Evolutionary conservation across 2,113 vertebrate genomes (phyloP), one percentile per base, ranked within the genome.

Genomic region (Sturnus vulgaris): DNA sequence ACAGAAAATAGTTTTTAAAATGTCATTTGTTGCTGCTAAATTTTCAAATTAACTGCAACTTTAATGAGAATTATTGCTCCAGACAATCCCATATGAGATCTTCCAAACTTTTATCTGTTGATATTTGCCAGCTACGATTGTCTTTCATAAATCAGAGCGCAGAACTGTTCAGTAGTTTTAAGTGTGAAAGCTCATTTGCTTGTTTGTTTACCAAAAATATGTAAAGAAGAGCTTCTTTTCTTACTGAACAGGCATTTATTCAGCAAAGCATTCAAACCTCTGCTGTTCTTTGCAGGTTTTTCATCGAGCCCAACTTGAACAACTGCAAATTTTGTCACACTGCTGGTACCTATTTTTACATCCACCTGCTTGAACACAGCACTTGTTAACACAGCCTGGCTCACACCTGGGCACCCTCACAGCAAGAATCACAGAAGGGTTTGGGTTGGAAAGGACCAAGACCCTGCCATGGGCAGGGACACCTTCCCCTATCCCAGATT

Each of bases 61-160:
- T 91, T 95, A 95, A 96, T 84, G 84, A 89, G 88, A 97, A 82
- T 88, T 96, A 95, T 85, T 89, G 73, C 90, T 85, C 39, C 70
- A 93, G 87, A 94, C 35, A 94, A 77, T 94, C 90, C 63, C 91
- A 93, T 44, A 76, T 73, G 93, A 95, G 75, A 92, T 65, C n/a
- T 87, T 85, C 53, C 70, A 65, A 91, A 95, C 70, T 95, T 95
- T 91, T 88, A 68, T 92, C 91, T 91, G 72, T 72, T 95, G 84
- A 55, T 91, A 42, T 88, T 95, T 95, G 66, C 75, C 78, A 92
- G 75, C 55, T 82, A 82, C 2, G 0, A 55, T 70, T 0, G 0
- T 77, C 70, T 76, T 82, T 59, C 84, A 87, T 93, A 91, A 92
- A 95, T 92, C 89, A 89, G 50, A 63, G 22, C 17, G 57, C 27